Evolutionary conservation across 2,797 vertebrate genomes (phyloP), one percentile per base, ranked within the genome.

Genomic region (Amphiprion clarkii): DNA sequence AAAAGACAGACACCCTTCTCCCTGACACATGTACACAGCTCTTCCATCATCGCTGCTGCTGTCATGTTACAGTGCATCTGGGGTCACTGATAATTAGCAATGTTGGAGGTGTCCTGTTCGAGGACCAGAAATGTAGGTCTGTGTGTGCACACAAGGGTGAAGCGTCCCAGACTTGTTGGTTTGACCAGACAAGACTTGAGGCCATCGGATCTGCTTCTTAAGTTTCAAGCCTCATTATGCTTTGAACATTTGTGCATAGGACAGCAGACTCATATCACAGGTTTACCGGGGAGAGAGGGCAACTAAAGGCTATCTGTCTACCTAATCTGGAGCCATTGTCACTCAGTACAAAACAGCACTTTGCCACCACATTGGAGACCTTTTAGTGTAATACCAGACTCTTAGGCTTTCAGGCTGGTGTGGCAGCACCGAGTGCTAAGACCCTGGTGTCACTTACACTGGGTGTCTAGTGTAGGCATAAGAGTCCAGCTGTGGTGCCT

Each of bases 161-260:
- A 23, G 23, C 6, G 31, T 70, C 55, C 27, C n/a, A 60, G 67
- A 66, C 59, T 77, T 62, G 66, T 72, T 72, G 31, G 46, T 76
- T 66, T 57, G 46, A 81, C 52, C 75, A 83, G 66, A 71, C 54
- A 46, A 66, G 66, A 57, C 68, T 59, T 33, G 13, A 76, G 54
- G 64, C 75, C 57, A 91, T 82, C 60, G 68, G 79, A 88, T 90
- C 76, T 71, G 48, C 78, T 9, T 85, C 88, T 92, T 82, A 58
- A 23, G 71, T 92, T 92, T 90, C 90, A 60, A 65, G n/a, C 49
- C 68, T 90, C 81, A 88, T 93, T 90, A 75, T 81, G 69, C 68
- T 81, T 74, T 68, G 55, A 84, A 73, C 31, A 14, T 65, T 55
- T 68, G 72, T 66, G 61, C 39, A 52, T 57, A 52, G 60, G 57